Evolutionary conservation across 1,140 invertebrate genomes (phyloP).

Genomic region (Mamestra configurata): DNA sequence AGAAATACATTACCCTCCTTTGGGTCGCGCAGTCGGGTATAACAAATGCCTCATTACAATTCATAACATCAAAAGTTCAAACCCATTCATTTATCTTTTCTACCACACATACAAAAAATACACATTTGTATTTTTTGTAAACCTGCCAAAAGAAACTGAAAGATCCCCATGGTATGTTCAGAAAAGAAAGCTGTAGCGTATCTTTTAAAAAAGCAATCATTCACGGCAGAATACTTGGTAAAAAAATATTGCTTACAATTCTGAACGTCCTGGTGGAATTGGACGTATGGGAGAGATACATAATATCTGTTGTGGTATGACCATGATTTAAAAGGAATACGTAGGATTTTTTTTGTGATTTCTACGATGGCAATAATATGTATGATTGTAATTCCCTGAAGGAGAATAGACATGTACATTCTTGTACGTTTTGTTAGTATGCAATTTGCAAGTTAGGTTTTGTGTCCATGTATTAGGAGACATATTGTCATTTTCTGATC

Average conservation of each 20-base stretch:
- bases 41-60: too few relatives aligned
- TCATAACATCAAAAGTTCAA: neutral
- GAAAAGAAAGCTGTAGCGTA: constrained; percentile 20
- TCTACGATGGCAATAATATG: too few relatives aligned
- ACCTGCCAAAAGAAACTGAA: neutral
- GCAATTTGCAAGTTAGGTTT: too few relatives aligned
- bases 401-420: too few relatives aligned
- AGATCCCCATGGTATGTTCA: constrained; percentile 13
- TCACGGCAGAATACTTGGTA: constrained; percentile 35
- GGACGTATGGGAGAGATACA: constrained; percentile 39
- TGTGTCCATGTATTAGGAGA: too few relatives aligned
- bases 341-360: neutral
- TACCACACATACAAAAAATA: neutral
- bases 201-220: constrained; percentile 53
- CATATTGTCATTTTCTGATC: too few relatives aligned
- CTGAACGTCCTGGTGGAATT: constrained; percentile 34
- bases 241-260: constrained; percentile 55
- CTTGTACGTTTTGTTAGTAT: too few relatives aligned
- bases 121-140: too few relatives aligned
- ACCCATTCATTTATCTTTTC: neutral
- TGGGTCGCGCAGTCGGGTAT: too few relatives aligned
- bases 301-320: constrained; percentile 22
- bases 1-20: too few relatives aligned
- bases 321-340: constrained; percentile 1
- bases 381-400: too few relatives aligned